Percentiles rank a stretch among this genome's conserved stretches.
Conservation (phyloP, 2,888 invertebrate species). For the Drosophila monieri region DNA sequence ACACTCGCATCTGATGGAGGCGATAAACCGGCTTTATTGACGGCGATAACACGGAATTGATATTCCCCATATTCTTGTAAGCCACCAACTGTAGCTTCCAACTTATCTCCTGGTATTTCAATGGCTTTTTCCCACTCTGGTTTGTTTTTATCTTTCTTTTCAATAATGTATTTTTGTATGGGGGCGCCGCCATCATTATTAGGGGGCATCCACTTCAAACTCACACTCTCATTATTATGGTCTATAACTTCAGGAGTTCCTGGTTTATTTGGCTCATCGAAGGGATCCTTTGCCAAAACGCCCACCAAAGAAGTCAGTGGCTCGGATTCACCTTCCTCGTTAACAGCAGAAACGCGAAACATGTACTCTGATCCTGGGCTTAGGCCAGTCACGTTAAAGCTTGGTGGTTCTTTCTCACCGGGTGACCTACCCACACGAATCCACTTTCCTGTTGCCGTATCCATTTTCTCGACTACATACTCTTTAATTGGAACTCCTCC, state of each 20-base stretch:
- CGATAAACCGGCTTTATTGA: slow-evolving; percentile 96
- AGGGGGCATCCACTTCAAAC: slow-evolving; percentile 96
- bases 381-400: slow-evolving; percentile 88
- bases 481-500: slow-evolving; percentile 97
- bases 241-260: slow-evolving; percentile 94
- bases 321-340: slow-evolving; percentile 99
- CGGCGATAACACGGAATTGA: slow-evolving; percentile 94
- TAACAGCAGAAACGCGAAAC: slow-evolving; percentile 98
- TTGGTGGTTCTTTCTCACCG: slow-evolving; percentile 93
- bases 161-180: slow-evolving; percentile 96
- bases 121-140: slow-evolving; percentile 93
- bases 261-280: slow-evolving; percentile 96
- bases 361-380: slow-evolving; percentile 98
- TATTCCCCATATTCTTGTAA: slow-evolving; percentile 96
- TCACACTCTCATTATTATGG: slow-evolving; percentile 98
- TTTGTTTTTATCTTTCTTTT: slow-evolving; percentile 95
- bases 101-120: slow-evolving; percentile 90
- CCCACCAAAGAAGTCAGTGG: slow-evolving; percentile 96
- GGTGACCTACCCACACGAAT: slow-evolving; percentile 85
- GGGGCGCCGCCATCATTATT: slow-evolving; percentile 97
- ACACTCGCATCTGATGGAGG: slow-evolving; percentile 95
- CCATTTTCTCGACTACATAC: slow-evolving; percentile 97
- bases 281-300: slow-evolving; percentile 99
- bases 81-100: slow-evolving; percentile 90
- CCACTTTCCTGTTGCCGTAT: slow-evolving; percentile 96